phyloP scores from a whole-genome alignment of 1,140 invertebrate genomes.

The Drosophila tsacasi region DNA sequence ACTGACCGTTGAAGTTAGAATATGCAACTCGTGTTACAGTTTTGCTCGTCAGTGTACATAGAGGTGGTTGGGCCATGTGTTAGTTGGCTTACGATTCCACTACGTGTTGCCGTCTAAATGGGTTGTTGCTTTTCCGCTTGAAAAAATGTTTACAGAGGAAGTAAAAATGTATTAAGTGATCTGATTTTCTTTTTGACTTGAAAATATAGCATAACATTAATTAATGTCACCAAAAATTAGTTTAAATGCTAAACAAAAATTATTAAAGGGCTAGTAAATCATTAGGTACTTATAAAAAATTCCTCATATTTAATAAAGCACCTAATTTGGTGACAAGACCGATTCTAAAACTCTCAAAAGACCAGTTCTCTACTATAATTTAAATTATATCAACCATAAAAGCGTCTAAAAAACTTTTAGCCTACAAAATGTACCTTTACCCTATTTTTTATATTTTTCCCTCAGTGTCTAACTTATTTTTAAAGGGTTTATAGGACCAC shows the following conservation, averaged over 20 bases:
- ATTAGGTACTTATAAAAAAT: too few species aligned
- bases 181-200: too few species aligned
- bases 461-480: constrained; percentile 19
- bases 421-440: too few species aligned
- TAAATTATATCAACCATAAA: too few species aligned
- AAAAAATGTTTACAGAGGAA: neutral
- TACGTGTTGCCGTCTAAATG: constrained; percentile 30
- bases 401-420: neutral
- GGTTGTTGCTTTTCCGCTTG: constrained; percentile 1
- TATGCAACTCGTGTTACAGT: too few species aligned
- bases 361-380: neutral
- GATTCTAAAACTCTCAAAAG: fast-evolving
- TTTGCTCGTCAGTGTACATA: too few species aligned
- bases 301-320: neutral
- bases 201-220: neutral
- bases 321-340: neutral
- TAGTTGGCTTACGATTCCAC: constrained; percentile 25
- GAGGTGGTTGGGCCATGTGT: constrained; percentile 24
- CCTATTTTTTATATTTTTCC: neutral
- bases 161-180: neutral
- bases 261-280: neutral
- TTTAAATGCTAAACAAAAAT: neutral
- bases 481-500: constrained; percentile 34
- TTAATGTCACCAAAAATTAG: neutral
- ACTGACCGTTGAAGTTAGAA: too few species aligned